Evolutionary conservation across 2,888 invertebrate genomes (phyloP).

Genomic region (Zygaena filipendulae): DNA sequence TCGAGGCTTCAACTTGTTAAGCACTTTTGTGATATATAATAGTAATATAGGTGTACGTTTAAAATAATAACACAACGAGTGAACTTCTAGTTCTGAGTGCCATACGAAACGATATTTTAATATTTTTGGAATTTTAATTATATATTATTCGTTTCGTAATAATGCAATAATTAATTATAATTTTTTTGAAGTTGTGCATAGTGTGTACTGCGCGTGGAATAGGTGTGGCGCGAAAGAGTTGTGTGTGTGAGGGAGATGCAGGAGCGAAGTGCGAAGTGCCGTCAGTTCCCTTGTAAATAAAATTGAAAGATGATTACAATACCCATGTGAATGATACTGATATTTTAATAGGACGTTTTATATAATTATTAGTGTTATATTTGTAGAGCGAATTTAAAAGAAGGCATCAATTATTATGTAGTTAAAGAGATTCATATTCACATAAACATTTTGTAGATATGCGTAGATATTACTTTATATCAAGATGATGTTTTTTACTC

Average conservation of each 20-base stretch:
- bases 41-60: constrained; percentile 50
- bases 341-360: constrained; percentile 58
- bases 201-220: neutral
- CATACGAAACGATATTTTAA: constrained; percentile 43
- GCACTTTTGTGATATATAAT: constrained; percentile 60
- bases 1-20: constrained; percentile 53
- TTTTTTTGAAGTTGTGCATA: constrained; percentile 17
- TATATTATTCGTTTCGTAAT: neutral
- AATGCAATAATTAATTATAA: constrained; percentile 23
- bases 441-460: too few species aligned
- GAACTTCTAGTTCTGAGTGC: constrained; percentile 52
- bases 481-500: too few species aligned
- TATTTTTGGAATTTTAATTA: constrained; percentile 4
- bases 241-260: constrained; percentile 17
- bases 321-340: constrained; percentile 60
- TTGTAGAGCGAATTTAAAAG: too few species aligned
- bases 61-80: constrained; percentile 41
- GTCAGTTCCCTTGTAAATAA: constrained; percentile 31
- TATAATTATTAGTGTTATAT: constrained; percentile 43
- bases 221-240: constrained; percentile 6
- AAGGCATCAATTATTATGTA: too few species aligned
- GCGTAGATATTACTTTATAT: too few species aligned
- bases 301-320: constrained; percentile 44
- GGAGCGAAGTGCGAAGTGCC: constrained; percentile 16
- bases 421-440: constrained; percentile 37